Base-by-base conservation (phyloP, 92 coral and sea anemone genomes). In the Umimayanthus chanpuru region DNA sequence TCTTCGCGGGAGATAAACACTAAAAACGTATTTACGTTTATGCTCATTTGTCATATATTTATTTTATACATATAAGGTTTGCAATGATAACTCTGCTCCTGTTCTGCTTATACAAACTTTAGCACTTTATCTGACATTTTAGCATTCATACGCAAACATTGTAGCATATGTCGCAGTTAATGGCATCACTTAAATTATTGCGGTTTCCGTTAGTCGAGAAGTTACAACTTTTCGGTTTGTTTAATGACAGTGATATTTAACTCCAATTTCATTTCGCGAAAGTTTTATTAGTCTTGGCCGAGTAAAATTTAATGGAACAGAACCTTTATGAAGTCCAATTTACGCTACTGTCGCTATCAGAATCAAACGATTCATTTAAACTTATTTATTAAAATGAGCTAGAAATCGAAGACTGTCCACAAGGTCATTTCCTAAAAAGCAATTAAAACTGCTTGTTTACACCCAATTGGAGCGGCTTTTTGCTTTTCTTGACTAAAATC, bases 401-500 rank as follows among this genome's bases (percentile, higher is more conserved):
- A 43, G 47, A 15, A 43, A 71, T 47, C 73, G 55, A 71, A 64
- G 43, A 29, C 78, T 21, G 26, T 50, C 40, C 5, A 23, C 77
- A 70, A 26, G 87, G 65, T 71, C 64, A 68, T 30, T 83, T 71
- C 78, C 61, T 58, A n/a, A 53, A 83, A 71, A 83, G 53, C 78
- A 83, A 83, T 70, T 68, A 83, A 81, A 83, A 83, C 78, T 83
- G 44, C 87, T 83, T 82, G 86, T 82, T 82, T 82, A 25, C 86
- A 15, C 61, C 53, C 77, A 44, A 71, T 44, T 70, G 65, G 39
- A 47, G 87, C 87, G 87, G 87, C 87, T 71, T 83, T 71, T 71
- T 71, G 65, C 87, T 70, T 21, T 66, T 49, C 47, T 83, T 29
- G 41, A n/a, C 43, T 26, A 9, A 83, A 29, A 71, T 26, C 79